Conservation (phyloP, 2,888 invertebrate genomes). For the Busseola fusca region DNA sequence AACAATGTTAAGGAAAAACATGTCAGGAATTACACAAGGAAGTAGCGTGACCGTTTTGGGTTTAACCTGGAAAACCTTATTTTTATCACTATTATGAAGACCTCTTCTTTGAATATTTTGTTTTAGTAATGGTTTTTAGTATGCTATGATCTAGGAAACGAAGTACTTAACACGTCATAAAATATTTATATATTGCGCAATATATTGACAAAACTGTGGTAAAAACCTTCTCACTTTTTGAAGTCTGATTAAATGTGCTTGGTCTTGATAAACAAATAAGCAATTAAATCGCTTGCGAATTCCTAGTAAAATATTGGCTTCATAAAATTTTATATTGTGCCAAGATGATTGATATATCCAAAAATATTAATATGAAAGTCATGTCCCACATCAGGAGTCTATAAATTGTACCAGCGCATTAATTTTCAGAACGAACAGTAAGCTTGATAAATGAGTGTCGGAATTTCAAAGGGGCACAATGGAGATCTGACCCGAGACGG, state of each 20-base stretch:
- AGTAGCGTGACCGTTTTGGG: background rate
- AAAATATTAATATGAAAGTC: conserved; percentile 50
- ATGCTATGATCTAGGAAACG: background rate
- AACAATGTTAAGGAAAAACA: conserved; percentile 28
- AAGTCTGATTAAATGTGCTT: background rate
- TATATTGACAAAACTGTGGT: background rate
- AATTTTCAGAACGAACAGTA: conserved; percentile 84
- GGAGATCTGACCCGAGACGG: conserved; percentile 80
- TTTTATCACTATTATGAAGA: no score
- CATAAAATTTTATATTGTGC: conserved; percentile 5
- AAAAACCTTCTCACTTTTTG: background rate
- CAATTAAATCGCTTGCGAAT: conserved; percentile 14
- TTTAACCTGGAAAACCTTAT: background rate
- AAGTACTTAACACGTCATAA: background rate
- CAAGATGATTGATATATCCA: conserved; percentile 48
- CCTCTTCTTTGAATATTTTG: background rate
- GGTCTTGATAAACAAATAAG: background rate
- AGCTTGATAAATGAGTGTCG: conserved; percentile 88
- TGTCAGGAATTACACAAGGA: conserved; percentile 11
- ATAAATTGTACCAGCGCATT: conserved; percentile 75
- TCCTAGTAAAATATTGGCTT: conserved; percentile 9
- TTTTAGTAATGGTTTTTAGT: background rate
- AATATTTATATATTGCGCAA: background rate
- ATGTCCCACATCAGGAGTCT: conserved; percentile 61
- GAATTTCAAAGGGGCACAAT: conserved; percentile 86